phyloP scores from a whole-genome alignment of 2,888 invertebrate species.

The Lottia scabra region DNA sequence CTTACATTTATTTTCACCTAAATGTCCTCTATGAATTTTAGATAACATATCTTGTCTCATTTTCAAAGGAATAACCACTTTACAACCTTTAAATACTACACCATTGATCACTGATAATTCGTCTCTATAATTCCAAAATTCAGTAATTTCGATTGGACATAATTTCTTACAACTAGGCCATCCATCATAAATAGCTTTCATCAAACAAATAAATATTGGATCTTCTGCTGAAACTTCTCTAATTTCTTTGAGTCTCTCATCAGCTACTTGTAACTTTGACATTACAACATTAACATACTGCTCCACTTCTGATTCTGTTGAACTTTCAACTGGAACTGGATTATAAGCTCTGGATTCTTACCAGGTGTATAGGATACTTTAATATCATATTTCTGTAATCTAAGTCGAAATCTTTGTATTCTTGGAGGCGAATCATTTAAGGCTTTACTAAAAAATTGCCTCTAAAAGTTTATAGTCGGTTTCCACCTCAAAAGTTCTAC shows the following conservation, averaged over 20 bases:
- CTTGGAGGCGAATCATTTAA: constrained; percentile 19
- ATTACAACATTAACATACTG: too few species aligned
- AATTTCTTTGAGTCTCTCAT: too few species aligned
- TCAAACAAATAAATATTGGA: too few species aligned
- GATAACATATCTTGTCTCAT: too few species aligned
- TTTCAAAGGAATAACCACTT: too few species aligned
- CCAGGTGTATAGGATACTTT: constrained; percentile 16
- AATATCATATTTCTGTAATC: constrained; percentile 21
- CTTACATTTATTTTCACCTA: too few species aligned
- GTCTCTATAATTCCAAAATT: background rate
- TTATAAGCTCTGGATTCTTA: background rate
- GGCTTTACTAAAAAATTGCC: constrained; percentile 14
- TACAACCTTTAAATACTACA: background rate
- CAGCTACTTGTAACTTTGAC: too few species aligned
- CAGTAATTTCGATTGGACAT: background rate
- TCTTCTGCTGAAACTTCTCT: too few species aligned
- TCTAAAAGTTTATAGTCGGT: constrained; percentile 25
- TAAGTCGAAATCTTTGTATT: constrained; percentile 20
- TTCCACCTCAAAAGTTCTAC: constrained; percentile 1
- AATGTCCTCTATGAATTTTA: too few species aligned
- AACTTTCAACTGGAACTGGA: too few species aligned
- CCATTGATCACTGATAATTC: background rate
- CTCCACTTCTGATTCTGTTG: too few species aligned
- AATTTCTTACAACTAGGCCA: background rate
- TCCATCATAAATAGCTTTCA: too few species aligned